These are phyloP conservation scores for Toxotes chatareus DNA, from an alignment of 2,113 vertebrate genomes.

Conservation along the genomic window DNA sequence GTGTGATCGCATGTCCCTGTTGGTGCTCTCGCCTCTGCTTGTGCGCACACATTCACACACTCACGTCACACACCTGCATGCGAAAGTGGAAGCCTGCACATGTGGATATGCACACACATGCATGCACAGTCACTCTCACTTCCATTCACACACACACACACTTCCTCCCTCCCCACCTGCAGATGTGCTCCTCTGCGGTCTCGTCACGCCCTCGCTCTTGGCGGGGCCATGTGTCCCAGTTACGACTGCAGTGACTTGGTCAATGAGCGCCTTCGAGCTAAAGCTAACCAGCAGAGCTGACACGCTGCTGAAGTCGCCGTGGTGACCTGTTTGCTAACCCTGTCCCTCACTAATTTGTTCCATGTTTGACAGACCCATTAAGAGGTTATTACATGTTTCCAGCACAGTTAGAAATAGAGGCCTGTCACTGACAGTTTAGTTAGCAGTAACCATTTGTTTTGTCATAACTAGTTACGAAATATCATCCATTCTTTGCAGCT, in stretches of 20 bases:
- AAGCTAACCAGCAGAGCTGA: slow-evolving; percentile 45
- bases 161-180: slow-evolving; percentile 67
- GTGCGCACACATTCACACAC: slow-evolving; percentile 33
- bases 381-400: slow-evolving; percentile 67
- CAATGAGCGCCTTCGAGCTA: slow-evolving; percentile 33
- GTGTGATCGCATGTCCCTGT: slow-evolving; percentile 78
- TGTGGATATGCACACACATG: slow-evolving; percentile 33
- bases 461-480: slow-evolving; percentile 13
- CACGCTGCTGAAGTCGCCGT: slow-evolving; percentile 33
- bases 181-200: slow-evolving; percentile 68
- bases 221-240: slow-evolving; percentile 46
- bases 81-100: slow-evolving; percentile 49
- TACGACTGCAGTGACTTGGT: slow-evolving; percentile 44
- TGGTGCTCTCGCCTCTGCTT: slow-evolving; percentile 65
- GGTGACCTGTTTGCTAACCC: slow-evolving; percentile 61
- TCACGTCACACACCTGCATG: slow-evolving; percentile 60
- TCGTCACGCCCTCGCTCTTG: slow-evolving; percentile 42
- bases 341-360: slow-evolving; percentile 71
- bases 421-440: slow-evolving; percentile 42
- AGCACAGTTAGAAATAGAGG: slow-evolving; percentile 35
- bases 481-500: background rate
- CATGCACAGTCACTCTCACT: slow-evolving; percentile 27
- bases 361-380: slow-evolving; percentile 75
- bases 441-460: slow-evolving; percentile 44
- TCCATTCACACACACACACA: slow-evolving; percentile 27